These are phyloP conservation scores for Morinoia aosen DNA, from an alignment of 2,888 invertebrate species.

Conservation along the genomic window DNA sequence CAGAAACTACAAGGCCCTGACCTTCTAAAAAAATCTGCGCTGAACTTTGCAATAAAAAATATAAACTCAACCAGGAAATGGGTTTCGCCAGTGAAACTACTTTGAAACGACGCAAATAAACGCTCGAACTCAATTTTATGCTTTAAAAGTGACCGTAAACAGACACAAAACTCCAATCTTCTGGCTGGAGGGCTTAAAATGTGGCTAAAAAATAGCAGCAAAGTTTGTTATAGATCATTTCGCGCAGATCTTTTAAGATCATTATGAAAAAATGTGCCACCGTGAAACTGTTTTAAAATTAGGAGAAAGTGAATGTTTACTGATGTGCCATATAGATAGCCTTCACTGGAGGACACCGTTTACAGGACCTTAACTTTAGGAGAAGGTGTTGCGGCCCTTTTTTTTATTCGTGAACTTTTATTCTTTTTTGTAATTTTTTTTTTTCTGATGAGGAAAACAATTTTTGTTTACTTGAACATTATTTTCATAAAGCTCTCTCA, in stretches of 20 bases:
- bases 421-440: too few relatives aligned
- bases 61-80: slow-evolving; percentile 4
- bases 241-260: neutral
- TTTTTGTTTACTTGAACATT: too few relatives aligned
- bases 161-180: neutral
- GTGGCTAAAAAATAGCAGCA: neutral
- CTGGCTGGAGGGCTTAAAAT: neutral
- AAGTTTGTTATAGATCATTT: neutral
- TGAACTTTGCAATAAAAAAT: neutral
- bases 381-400: too few relatives aligned
- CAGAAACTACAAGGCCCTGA: neutral
- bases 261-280: neutral
- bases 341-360: too few relatives aligned
- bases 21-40: neutral
- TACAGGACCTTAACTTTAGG: too few relatives aligned
- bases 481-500: too few relatives aligned
- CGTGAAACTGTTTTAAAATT: neutral
- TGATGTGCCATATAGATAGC: too few relatives aligned
- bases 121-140: neutral
- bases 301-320: neutral
- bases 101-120: neutral
- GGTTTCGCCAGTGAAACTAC: neutral
- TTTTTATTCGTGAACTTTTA: too few relatives aligned
- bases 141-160: neutral
- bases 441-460: too few relatives aligned